Base-by-base conservation (phyloP, 2,113 vertebrate species). In the Aegithalos caudatus region DNA sequence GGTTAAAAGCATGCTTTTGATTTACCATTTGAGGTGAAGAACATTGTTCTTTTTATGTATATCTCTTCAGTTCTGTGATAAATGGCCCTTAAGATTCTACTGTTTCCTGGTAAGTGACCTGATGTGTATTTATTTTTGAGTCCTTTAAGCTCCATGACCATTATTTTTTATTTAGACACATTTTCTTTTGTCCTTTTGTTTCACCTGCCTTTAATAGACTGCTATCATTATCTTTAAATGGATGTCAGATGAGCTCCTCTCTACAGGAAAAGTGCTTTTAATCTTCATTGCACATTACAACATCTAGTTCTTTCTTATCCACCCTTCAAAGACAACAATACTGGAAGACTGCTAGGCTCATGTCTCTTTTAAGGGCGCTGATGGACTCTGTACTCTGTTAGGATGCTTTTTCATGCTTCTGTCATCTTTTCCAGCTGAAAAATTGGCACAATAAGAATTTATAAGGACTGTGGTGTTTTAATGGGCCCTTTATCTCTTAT, bases 161-260 rank as follows among this genome's bases (percentile, higher is more conserved):
- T 67, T 90, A 83, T 48, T 92, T 96, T 95, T 94, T 79, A 88
- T 95, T 84, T 90, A 90, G 82, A 83, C 60, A 73, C 48, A 53
- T 84, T 81, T 88, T 88, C 28, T 23, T 60, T 74, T 79, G 60
- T 81, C 31, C 40, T 31, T 92, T 83, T 88, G 76, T 90, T 83
- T 94, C 61, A 81, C 64, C 48, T 74, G 60, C 40, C 48, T 90
- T 86, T 90, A 90, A 88, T 45, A 90, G 79, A 94, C 72, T 80
- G 42, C 74, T 86, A 31, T 66, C 85, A 95, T 95, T 86, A 90
- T 56, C 81, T 83, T 93, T 95, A 95, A 96, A 96, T 35, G 85
- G 87, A 94, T 96, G 87, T 93, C 86, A 87, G 66, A 85, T 51
- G 45, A 92, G 64, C 29, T 86, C 25, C 65, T 84, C 67, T 94